These are phyloP conservation scores for Grammomys surdaster DNA, from an alignment of 2,113 vertebrate genomes.

Conservation along the genomic window DNA sequence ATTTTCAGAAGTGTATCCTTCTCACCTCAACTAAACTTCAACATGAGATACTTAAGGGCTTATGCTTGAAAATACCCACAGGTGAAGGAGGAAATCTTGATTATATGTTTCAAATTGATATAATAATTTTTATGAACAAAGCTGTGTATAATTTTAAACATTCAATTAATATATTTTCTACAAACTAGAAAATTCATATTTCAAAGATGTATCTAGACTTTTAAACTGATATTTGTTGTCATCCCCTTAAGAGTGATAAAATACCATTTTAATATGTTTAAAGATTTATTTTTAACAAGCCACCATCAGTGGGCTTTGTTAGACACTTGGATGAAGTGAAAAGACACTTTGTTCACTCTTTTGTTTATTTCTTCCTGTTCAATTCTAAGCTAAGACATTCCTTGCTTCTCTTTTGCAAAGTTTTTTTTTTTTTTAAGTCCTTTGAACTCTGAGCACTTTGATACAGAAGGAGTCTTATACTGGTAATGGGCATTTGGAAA, in stretches of 20 bases:
- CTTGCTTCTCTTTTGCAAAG: slow-evolving; percentile 54
- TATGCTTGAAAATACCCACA: slow-evolving; percentile 1
- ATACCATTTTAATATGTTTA: slow-evolving; percentile 37
- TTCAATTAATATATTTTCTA: slow-evolving; percentile 2
- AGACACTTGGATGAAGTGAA: background rate
- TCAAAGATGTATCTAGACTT: slow-evolving; percentile 6
- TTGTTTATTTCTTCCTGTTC: slow-evolving; percentile 29
- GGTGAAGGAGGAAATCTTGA: background rate
- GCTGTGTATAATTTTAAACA: slow-evolving; percentile 4
- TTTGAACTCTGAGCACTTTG: slow-evolving; percentile 59
- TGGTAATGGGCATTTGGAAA: slow-evolving; percentile 66
- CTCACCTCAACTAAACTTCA: slow-evolving; percentile 27
- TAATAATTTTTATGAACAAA: background rate
- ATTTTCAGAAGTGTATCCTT: slow-evolving; percentile 26
- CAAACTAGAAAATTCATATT: slow-evolving; percentile 2
- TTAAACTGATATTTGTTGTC: background rate
- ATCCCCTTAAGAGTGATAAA: background rate
- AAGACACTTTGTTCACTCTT: background rate
- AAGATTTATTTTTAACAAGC: slow-evolving; percentile 27
- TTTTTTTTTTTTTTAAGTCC: background rate
- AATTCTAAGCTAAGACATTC: slow-evolving; percentile 48
- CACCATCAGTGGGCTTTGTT: background rate
- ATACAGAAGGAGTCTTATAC: slow-evolving; percentile 45
- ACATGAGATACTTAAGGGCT: background rate
- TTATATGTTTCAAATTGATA: slow-evolving; percentile 12